These are phyloP conservation scores for Junco hyemalis DNA, from an alignment of 2,113 vertebrate species.

Conservation along the genomic window DNA sequence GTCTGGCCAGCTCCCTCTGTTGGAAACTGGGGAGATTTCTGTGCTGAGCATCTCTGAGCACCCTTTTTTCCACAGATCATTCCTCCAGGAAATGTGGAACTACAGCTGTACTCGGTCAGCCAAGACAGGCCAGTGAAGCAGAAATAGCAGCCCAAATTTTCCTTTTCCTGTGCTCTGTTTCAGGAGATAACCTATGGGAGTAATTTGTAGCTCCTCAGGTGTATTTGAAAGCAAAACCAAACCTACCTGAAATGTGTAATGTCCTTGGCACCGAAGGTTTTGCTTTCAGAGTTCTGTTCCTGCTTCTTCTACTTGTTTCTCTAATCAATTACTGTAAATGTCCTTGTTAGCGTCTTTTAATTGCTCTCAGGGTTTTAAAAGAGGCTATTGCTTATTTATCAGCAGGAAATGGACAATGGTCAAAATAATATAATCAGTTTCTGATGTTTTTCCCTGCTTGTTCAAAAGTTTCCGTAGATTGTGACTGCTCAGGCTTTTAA, in stretches of 20 bases:
- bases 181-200: neutral
- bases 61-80: neutral
- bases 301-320: neutral
- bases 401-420: neutral
- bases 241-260: neutral
- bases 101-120: neutral
- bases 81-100: neutral
- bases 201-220: neutral
- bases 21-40: neutral
- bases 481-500: neutral
- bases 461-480: neutral
- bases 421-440: neutral
- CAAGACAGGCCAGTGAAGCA: neutral
- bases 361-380: neutral
- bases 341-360: rapidly evolving
- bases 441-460: neutral
- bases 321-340: neutral
- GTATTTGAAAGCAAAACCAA: neutral
- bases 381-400: neutral
- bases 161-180: neutral
- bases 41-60: neutral
- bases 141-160: neutral
- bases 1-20: neutral
- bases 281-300: neutral
- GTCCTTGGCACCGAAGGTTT: neutral